Conservation (phyloP, 2,888 invertebrate species). For the Dendrolimus pini region DNA sequence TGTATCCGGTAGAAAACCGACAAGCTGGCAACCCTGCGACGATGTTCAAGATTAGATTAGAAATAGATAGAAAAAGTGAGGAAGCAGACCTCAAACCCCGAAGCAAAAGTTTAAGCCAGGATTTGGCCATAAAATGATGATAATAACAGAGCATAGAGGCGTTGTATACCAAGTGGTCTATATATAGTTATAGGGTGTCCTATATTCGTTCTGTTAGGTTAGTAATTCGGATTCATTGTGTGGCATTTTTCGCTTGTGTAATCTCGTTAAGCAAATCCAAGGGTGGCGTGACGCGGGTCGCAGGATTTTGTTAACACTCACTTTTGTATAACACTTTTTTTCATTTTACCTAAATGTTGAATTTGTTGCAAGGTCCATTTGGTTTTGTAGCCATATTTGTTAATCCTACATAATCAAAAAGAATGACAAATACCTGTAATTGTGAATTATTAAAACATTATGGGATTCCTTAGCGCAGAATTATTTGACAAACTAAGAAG, state of each 20-base stretch:
- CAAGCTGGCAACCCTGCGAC: too few species aligned
- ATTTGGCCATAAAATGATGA: not conserved
- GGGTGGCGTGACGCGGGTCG: conserved; percentile 49
- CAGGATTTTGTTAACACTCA: conserved; percentile 36
- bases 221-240: conserved; percentile 56
- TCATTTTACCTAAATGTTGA: conserved; percentile 2
- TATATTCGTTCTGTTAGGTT: conserved; percentile 42
- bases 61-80: too few species aligned
- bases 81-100: too few species aligned
- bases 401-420: conserved; percentile 2
- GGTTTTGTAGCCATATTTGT: conserved; percentile 6
- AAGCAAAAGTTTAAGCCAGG: too few species aligned
- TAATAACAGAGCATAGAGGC: not conserved
- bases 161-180: not conserved
- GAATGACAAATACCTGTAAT: not conserved
- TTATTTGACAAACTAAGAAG: too few species aligned
- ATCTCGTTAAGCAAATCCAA: conserved; percentile 66
- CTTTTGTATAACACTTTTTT: conserved; percentile 18
- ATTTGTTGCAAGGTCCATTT: not conserved
- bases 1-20: too few species aligned
- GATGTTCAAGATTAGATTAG: too few species aligned
- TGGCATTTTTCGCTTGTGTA: conserved; percentile 56
- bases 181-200: conserved; percentile 8
- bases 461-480: too few species aligned
- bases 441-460: not conserved